Base-by-base conservation (phyloP, 2,888 invertebrate species). In the Nomada ruficornis region DNA sequence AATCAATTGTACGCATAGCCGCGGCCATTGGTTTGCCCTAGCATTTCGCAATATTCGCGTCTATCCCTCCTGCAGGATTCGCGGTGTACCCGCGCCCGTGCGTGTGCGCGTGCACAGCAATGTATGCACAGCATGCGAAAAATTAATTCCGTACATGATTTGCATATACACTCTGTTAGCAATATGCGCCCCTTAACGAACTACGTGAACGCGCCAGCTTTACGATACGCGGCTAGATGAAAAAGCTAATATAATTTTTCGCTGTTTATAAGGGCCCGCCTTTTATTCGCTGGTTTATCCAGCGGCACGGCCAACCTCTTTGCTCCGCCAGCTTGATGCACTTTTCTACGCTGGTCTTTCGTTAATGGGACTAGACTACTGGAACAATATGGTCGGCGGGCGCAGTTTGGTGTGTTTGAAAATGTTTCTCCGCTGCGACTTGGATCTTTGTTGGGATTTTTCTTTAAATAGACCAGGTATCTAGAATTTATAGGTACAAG, bases 1-100 rank as follows among this genome's bases (percentile, higher is more conserved):
- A 89, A 89, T 89, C 89, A 90, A 90, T 89, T 88, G 87, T 80
- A 85, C 86, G 87, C 88, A 85, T 85, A 84, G 84, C 83, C 86
- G 88, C 83, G 83, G 83, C 78, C 74, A 71, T 84, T 62, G 85
- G 89, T 86, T 89, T 70, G 83, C 86, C 78, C 70, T 76, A 82
- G 78, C 84, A 83, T 84, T 84, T 86, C 81, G 84, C 81, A 85
- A 82, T 84, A 82, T 84, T 42, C 84, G 77, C 81, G 70, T 76
- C 65, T 55, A 9, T 63, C 15, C 50, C 64, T 26, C 69, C 47
- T 52, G 10, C 26, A 42, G 20, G 54, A 68, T 60, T 11, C 73
- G 82, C 44, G 69, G 76, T 77, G 71, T 52, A 29, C 42, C 13
- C 50, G 57, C 52, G 36, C n/a, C 18, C 29, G 69, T 59, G 13